Evolutionary conservation across 2,113 vertebrate genomes (phyloP), one percentile per base, ranked within the genome.

Genomic region (Zosterops borbonicus): DNA sequence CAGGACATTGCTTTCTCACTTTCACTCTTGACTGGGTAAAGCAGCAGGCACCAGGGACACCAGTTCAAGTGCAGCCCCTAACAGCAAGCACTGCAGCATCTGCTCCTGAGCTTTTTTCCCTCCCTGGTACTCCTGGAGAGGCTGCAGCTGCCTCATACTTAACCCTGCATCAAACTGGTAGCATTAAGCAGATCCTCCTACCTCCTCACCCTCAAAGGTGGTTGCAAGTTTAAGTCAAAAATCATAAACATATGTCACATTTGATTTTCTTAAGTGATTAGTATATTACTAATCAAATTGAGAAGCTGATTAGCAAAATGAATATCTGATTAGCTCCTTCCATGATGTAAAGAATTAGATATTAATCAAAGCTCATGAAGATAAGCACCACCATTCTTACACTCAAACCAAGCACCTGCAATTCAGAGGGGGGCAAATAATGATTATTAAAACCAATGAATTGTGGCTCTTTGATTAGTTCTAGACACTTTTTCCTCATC

Each of bases 321-420:
- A 97, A 96, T 90, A 83, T 91, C 52, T 97, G 95, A 98, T 97
- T 96, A 97, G 90, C 68, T 95, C 69, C 69, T 95, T 97, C 53
- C 65, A 87, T 65, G 83, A 96, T 62, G 63, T 65, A 94, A 96
- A 93, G 82, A 90, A 82, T 90, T 80, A 94, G 64, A 56, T 90
- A 95, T 94, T 97, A 97, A 98, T 98, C 95, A 97, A 96, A 96
- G 69, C 81, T 75, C 49, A 8, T 33, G 76, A 96, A 87, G 92
- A 92, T 82, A 93, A 96, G 63, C 59, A 96, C 89, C 78, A 80
- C 92, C 89, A 79, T 86, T 79, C 79, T 82, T 82, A 78, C 63
- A 90, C 75, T 94, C 92, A 82, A 94, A 87, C 85, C 37, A 89
- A 93, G 74, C 90, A 97, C 94, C 96, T 98, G 96, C 77, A 81